Conservation (phyloP, 2,888 invertebrate genomes). For the Hyposoter dolosus region DNA sequence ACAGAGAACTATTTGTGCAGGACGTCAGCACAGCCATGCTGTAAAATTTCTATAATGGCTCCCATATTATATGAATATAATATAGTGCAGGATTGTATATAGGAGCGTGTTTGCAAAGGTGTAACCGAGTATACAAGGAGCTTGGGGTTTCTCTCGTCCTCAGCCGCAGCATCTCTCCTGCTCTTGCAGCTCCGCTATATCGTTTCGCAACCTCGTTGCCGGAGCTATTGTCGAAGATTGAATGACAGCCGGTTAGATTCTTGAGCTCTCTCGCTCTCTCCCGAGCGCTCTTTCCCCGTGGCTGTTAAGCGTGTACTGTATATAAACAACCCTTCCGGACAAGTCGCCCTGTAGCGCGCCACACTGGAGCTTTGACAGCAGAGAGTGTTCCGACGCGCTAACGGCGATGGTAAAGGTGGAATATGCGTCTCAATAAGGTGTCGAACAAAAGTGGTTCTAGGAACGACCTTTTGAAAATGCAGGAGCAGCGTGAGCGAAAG, state of each 20-base stretch:
- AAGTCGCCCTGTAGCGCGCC: not conserved
- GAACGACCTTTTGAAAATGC: not conserved
- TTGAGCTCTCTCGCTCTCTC: not conserved
- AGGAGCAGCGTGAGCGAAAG: not conserved
- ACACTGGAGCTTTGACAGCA: not conserved
- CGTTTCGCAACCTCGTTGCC: conserved; percentile 27
- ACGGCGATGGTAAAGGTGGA: not conserved
- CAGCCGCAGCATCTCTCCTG: conserved; percentile 8
- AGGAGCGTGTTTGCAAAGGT: not conserved
- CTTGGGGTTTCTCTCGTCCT: conserved; percentile 7
- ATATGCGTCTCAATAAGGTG: not conserved
- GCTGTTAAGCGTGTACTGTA: not conserved
- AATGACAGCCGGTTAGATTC: conserved; percentile 39
- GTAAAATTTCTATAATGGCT: not conserved
- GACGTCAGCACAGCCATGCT: not conserved
- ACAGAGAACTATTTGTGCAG: not conserved
- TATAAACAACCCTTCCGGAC: conserved; percentile 10
- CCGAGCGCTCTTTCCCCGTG: not conserved
- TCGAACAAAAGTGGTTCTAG: conserved; percentile 2
- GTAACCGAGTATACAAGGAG: not conserved
- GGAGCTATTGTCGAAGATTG: conserved; percentile 63
- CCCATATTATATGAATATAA: not conserved
- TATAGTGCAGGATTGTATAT: not conserved
- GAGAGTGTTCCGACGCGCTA: not conserved
- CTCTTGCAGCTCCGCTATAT: conserved; percentile 51